A percentile compares a stretch with the other conserved stretches of the same genome.
Conservation (phyloP, 2,888 invertebrate species). For the Drosophila ustulata region DNA sequence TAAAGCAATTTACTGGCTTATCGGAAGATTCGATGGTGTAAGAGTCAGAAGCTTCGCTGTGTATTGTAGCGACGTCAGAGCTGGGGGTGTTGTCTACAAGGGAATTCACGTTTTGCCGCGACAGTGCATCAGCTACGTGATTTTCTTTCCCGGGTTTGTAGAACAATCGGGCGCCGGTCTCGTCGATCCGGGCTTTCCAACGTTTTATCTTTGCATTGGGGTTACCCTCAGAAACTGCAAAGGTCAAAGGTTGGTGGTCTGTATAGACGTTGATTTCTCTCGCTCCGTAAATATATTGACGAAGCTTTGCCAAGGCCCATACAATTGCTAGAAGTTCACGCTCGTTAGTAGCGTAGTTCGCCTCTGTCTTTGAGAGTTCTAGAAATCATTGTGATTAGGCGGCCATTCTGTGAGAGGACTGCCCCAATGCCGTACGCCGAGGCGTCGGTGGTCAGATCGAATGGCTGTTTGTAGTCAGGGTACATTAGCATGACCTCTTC, state of each 20-base stretch:
- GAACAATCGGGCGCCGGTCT: background rate
- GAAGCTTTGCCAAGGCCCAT: background rate
- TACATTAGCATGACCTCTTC: constrained; percentile 12
- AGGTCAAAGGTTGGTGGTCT: constrained; percentile 5
- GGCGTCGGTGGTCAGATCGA: constrained; percentile 10
- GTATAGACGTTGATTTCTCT: background rate
- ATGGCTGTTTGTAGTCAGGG: constrained; percentile 9
- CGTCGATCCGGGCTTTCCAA: constrained; percentile 5
- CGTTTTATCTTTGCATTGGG: constrained; percentile 11
- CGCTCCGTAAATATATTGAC: background rate
- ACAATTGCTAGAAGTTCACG: background rate
- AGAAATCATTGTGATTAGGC: background rate
- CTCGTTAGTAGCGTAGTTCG: constrained; percentile 6
- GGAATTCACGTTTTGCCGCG: constrained; percentile 2
- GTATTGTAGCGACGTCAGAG: background rate
- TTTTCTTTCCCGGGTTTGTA: background rate
- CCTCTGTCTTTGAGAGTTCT: background rate
- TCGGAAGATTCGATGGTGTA: background rate
- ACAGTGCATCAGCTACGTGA: background rate
- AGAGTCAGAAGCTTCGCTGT: background rate
- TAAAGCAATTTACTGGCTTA: constrained; percentile 5
- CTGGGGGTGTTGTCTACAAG: background rate
- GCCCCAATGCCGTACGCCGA: background rate
- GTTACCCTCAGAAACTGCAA: constrained; percentile 6
- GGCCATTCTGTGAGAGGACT: constrained; percentile 2